Base-by-base conservation (phyloP, 2,888 invertebrate genomes). In the Lymantria monacha region DNA sequence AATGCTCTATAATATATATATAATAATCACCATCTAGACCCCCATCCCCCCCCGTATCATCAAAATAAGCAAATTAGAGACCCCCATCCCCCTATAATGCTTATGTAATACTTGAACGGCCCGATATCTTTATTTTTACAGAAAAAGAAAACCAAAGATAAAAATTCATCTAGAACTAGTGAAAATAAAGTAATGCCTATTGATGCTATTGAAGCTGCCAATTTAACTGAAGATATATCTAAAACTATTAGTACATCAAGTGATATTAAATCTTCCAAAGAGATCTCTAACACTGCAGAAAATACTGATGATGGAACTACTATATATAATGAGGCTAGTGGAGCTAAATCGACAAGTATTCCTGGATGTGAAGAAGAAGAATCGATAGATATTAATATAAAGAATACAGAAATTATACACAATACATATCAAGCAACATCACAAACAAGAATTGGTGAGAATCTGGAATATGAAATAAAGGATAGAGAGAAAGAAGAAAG, bases 71-170 rank as follows among this genome's bases (percentile, higher is more conserved):
- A n/a, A n/a, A n/a, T n/a, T n/a, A n/a, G n/a, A n/a, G n/a, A n/a
- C n/a, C n/a, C n/a, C n/a, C n/a, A n/a, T n/a, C n/a, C n/a, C n/a
- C n/a, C n/a, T n/a, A n/a, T n/a, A n/a, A n/a, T n/a, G n/a, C n/a
- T n/a, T n/a, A n/a, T n/a, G n/a, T n/a, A n/a, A n/a, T n/a, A n/a
- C n/a, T n/a, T n/a, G n/a, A n/a, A n/a, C n/a, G n/a, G n/a, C n/a
- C n/a, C n/a, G n/a, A n/a, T n/a, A n/a, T n/a, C n/a, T 38, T 38
- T 30, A n/a, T 37, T 10, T 79, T 73, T 11, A 13, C 61, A 90
- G 89, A 89, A 86, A 71, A 89, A 84, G 69, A 89, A 81, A 68
- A 52, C 65, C 7, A 87, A 85, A 64, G 73, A 73, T 14, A 79
- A 78, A 70, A 53, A 30, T 15, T 46, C 36, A 12, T 30, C 54